Base-by-base conservation (phyloP, 2,888 invertebrate genomes). In the Epirrhoe tristata region DNA sequence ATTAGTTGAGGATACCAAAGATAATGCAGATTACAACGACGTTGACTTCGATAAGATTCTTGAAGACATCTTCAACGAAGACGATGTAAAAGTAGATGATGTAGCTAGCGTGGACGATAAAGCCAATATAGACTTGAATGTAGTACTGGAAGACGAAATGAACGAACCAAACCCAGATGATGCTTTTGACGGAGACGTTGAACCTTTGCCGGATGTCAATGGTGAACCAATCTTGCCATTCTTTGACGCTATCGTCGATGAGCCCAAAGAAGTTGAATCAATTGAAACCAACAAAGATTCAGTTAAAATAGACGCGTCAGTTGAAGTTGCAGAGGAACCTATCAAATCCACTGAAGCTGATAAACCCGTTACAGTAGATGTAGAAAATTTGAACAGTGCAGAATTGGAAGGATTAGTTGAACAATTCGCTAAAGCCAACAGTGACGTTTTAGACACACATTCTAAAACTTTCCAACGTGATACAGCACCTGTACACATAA, bases 241-340 rank as follows among this genome's bases (percentile, higher is more conserved):
- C 54, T 55, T 76, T 0, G 88, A 89, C 55, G 88, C 82, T 34
- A 76, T 88, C 62, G 68, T 77, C 34, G 78, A 79, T 34, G 68
- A 73, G 17, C 14, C 54, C 5, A 71, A 71, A 39, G 69, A 75
- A 57, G 62, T 65, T 0, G 74, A 69, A 58, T 52, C 61, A 7
- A 24, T 69, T 5, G 65, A 73, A 62, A 53, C 51, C 1, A n/a
- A 32, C 8, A 66, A 72, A 16, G 31, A 59, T 7, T 67, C 67
- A 54, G 59, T 50, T 10, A 67, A 63, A 34, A 66, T 65, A 1
- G 55, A 63, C 8, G 72, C 69, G n/a, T 70, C 70, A 8, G 57
- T 73, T 10, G 65, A 71, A 69, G 17, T 16, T 12, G 6, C 12
- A 39, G 59, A 52, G 7, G 24, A 24, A 24, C 3, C 24, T 24